phyloP scores from a whole-genome alignment of 2,113 vertebrate species.

The Tragelaphus strepsiceros region DNA sequence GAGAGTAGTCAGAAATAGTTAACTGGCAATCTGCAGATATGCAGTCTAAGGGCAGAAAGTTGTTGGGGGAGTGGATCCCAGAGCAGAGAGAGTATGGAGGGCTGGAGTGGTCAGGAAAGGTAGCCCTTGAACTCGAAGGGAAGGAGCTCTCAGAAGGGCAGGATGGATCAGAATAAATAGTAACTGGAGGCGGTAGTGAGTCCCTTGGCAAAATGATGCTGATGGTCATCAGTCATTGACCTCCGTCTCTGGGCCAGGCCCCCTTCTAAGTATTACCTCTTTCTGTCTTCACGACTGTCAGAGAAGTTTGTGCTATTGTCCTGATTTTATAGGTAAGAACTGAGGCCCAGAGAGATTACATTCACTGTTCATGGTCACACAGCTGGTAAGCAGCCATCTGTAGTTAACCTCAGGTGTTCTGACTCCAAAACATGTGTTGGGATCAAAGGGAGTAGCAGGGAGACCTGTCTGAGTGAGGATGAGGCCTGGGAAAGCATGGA shows the following conservation, averaged over 20 bases:
- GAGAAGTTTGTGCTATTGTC: neutral
- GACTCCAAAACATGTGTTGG: neutral
- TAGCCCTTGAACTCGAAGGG: neutral
- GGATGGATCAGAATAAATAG: neutral
- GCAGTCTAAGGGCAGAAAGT: neutral
- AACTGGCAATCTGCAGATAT: neutral
- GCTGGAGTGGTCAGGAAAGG: neutral
- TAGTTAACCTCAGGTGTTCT: neutral
- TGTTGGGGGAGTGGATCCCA: neutral
- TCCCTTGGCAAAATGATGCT: neutral
- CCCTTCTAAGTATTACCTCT: neutral
- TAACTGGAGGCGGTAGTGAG: neutral
- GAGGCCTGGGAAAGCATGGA: neutral
- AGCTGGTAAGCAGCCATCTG: neutral
- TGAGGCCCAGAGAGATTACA: neutral
- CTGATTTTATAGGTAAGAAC: neutral
- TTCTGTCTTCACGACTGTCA: neutral
- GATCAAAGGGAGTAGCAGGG: no score
- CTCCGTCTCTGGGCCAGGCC: rapidly evolving
- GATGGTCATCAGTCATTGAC: neutral
- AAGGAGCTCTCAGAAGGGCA: neutral
- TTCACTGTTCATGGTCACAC: neutral
- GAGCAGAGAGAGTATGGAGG: neutral
- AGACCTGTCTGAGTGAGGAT: neutral
- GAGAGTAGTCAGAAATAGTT: neutral